A percentile compares a stretch with the other conserved stretches of the same genome.
These are phyloP conservation scores for Diceros bicornis DNA, from an alignment of 2,797 vertebrate genomes.

Conservation along the genomic window DNA sequence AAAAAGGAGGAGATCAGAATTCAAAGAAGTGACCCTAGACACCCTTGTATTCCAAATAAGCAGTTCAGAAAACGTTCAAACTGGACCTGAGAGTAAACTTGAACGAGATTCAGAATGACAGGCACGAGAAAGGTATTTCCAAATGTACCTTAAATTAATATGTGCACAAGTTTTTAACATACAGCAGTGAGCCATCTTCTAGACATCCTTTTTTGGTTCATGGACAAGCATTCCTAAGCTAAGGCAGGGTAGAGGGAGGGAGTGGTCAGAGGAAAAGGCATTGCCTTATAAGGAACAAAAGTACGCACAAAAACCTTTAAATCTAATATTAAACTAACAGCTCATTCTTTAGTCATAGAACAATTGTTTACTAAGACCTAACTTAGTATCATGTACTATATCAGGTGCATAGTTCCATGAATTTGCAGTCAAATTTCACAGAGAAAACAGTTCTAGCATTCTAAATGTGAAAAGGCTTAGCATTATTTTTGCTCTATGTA, in stretches of 20 bases:
- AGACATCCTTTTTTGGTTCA: background rate
- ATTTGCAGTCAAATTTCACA: slow-evolving; percentile 43
- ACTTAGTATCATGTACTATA: background rate
- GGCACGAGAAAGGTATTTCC: background rate
- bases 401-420: background rate
- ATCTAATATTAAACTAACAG: slow-evolving; percentile 43
- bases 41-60: slow-evolving; percentile 3
- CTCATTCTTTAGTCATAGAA: background rate
- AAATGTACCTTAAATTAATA: slow-evolving; percentile 14
- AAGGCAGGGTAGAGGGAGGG: background rate
- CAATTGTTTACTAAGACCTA: slow-evolving; percentile 21
- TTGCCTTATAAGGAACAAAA: slow-evolving; percentile 49
- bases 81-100: slow-evolving; percentile 30
- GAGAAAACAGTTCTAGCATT: background rate
- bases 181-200: background rate
- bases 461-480: background rate
- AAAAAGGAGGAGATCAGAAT: slow-evolving; percentile 10
- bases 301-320: slow-evolving; percentile 16
- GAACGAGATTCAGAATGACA: slow-evolving; percentile 27
- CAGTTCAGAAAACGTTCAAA: background rate
- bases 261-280: background rate
- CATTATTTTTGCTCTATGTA: background rate
- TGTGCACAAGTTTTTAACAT: background rate
- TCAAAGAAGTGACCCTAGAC: background rate
- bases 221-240: background rate